Conservation (phyloP, 30 jellyfish, hydroid and myxozoan genomes). For the Turritopsis rubra region DNA sequence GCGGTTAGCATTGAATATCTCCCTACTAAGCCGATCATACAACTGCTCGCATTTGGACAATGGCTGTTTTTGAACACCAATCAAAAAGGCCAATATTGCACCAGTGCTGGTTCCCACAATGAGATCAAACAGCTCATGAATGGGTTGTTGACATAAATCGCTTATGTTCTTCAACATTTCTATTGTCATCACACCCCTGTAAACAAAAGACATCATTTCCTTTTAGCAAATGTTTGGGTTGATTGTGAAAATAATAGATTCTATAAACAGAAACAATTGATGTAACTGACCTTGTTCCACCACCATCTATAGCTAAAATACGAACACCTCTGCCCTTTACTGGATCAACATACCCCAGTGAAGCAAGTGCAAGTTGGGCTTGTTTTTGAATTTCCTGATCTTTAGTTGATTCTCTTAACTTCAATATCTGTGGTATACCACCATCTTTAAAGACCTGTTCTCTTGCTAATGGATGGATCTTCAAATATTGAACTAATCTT, state of each 20-base stretch:
- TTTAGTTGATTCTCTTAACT: slow-evolving; percentile 24
- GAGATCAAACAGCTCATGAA: slow-evolving; percentile 67
- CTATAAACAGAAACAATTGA: no score
- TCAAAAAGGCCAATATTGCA: slow-evolving; percentile 62
- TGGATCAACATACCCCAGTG: slow-evolving; percentile 63
- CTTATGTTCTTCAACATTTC: slow-evolving; percentile 54
- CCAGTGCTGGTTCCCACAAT: slow-evolving; percentile 91
- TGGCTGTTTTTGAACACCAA: slow-evolving; percentile 38
- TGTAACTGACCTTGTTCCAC: slow-evolving; percentile 76
- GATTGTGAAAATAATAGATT: neutral
- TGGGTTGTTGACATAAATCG: slow-evolving; percentile 38
- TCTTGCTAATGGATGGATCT: slow-evolving; percentile 49
- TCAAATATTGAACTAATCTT: slow-evolving; percentile 38
- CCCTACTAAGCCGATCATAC: slow-evolving; percentile 50
- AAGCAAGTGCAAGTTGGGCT: slow-evolving; percentile 41
- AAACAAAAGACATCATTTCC: neutral
- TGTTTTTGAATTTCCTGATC: slow-evolving; percentile 31
- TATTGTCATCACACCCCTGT: slow-evolving; percentile 57
- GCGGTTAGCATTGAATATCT: slow-evolving; percentile 34
- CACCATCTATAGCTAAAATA: slow-evolving; percentile 64
- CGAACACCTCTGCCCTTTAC: slow-evolving; percentile 58
- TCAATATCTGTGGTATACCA: slow-evolving; percentile 29
- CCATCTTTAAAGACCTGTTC: slow-evolving; percentile 47
- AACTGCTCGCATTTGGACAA: slow-evolving; percentile 37
- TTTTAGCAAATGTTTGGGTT: neutral